Conservation (phyloP, 2,888 invertebrate species). For the Amphipyra berbera region DNA sequence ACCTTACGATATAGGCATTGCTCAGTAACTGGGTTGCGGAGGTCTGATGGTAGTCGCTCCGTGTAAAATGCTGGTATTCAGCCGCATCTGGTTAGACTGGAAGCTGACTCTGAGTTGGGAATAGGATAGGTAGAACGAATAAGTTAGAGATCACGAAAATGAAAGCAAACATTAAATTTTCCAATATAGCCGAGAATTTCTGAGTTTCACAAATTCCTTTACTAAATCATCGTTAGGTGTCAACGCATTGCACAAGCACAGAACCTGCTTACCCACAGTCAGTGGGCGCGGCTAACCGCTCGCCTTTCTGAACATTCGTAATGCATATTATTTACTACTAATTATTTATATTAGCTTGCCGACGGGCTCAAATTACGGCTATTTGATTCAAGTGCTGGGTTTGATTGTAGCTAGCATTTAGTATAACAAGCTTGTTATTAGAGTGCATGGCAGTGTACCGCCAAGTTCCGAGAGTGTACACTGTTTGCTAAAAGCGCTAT, state of each 20-base stretch:
- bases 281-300: slow-evolving; percentile 44
- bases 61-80: no score
- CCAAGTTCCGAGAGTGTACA: neutral
- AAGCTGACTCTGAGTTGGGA: no score
- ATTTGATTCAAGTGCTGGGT: slow-evolving; percentile 32
- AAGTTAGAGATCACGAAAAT: neutral
- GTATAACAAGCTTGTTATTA: slow-evolving; percentile 31
- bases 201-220: slow-evolving; percentile 27
- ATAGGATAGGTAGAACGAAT: no score
- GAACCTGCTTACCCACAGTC: slow-evolving; percentile 38
- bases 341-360: slow-evolving; percentile 46
- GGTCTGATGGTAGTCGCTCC: no score
- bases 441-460: neutral
- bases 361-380: slow-evolving; percentile 30
- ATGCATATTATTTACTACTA: slow-evolving; percentile 43
- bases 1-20: no score
- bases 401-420: slow-evolving; percentile 38
- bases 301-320: slow-evolving; percentile 37
- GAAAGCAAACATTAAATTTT: slow-evolving; percentile 4
- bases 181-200: slow-evolving; percentile 8
- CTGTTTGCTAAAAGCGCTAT: no score
- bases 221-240: slow-evolving; percentile 54
- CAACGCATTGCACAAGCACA: slow-evolving; percentile 33
- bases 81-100: no score
- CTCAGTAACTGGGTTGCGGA: no score